These are phyloP conservation scores for Macropodus opercularis DNA, from an alignment of 2,797 vertebrate species.

Conservation along the genomic window DNA sequence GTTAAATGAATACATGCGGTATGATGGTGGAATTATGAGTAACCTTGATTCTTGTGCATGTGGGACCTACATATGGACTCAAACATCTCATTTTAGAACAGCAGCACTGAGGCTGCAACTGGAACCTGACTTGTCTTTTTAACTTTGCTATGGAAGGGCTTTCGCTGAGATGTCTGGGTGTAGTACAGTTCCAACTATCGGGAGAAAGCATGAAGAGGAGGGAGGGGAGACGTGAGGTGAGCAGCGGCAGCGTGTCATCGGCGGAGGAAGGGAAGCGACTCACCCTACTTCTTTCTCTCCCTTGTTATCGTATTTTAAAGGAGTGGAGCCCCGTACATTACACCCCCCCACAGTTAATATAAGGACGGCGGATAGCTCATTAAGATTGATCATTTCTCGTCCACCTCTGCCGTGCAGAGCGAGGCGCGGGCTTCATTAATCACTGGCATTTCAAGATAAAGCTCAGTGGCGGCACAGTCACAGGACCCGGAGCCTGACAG, in stretches of 20 bases:
- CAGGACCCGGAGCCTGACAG: conserved; percentile 66
- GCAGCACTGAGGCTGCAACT: conserved; percentile 6
- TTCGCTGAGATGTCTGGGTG: conserved; percentile 69
- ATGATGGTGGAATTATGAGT: conserved; percentile 23
- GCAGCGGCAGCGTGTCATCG: conserved; percentile 50
- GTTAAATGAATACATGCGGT: conserved; percentile 39
- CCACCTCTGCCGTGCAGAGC: conserved; percentile 72
- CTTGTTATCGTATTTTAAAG: conserved; percentile 82
- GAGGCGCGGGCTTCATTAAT: conserved; percentile 79
- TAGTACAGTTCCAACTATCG: conserved; percentile 35
- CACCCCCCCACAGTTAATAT: conserved; percentile 76
- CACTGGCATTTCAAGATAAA: conserved; percentile 80
- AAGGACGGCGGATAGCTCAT: conserved; percentile 81
- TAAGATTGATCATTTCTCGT: conserved; percentile 83
- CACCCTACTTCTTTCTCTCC: conserved; percentile 57
- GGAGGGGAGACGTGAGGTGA: conserved; percentile 31
- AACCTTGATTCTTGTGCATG: conserved; percentile 33
- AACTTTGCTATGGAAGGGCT: conserved; percentile 62
- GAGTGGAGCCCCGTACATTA: conserved; percentile 74
- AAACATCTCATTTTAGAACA: conserved; percentile 45
- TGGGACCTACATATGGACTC: conserved; percentile 34
- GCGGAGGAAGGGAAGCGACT: conserved; percentile 53
- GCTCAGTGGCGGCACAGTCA: conserved; percentile 48
- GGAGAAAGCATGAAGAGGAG: conserved; percentile 9
- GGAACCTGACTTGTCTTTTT: conserved; percentile 40